A percentile compares a stretch with the other conserved stretches of the same genome.
Conservation (phyloP, 1,140 invertebrate species). For the Brachionus rotundiformis region DNA sequence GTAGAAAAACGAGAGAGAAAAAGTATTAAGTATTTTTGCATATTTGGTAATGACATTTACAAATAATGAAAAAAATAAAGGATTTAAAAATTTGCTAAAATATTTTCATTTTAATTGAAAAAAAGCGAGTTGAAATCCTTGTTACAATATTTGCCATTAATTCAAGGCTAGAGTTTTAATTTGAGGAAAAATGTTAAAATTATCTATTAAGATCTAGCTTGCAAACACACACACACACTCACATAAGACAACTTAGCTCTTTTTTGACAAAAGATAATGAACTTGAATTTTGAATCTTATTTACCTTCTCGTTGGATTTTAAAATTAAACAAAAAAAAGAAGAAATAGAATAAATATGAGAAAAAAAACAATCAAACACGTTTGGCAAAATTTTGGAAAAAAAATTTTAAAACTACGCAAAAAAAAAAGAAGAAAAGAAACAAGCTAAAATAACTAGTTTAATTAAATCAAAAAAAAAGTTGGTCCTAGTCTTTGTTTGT, state of each 20-base stretch:
- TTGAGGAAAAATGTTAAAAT: slow-evolving; percentile 46
- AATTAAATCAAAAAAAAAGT: slow-evolving; percentile 38
- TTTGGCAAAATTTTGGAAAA: slow-evolving; percentile 15
- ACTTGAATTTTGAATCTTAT: slow-evolving; percentile 34
- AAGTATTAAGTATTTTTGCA: slow-evolving; percentile 39
- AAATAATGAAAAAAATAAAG: slow-evolving; percentile 38
- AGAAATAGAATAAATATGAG: slow-evolving; percentile 31
- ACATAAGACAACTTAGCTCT: not conserved
- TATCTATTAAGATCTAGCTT: slow-evolving; percentile 19
- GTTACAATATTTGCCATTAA: slow-evolving; percentile 46
- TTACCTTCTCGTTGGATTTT: not conserved
- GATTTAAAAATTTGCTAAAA: slow-evolving; percentile 44
- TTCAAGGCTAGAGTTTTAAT: slow-evolving; percentile 45
- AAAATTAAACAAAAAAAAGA: slow-evolving; percentile 33
- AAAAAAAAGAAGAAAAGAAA: not conserved
- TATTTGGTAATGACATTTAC: slow-evolving; percentile 49
- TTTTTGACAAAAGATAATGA: slow-evolving; percentile 27
- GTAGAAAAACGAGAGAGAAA: not conserved
- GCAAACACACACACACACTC: not conserved
- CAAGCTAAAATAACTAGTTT: slow-evolving; percentile 26
- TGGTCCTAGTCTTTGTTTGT: slow-evolving; percentile 10
- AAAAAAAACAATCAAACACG: slow-evolving; percentile 40
- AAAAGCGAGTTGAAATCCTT: slow-evolving; percentile 40
- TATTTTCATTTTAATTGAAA: slow-evolving; percentile 44
- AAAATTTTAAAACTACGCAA: slow-evolving; percentile 47